Conservation (phyloP, 2,888 invertebrate species). For the Drosophila gaucha region DNA sequence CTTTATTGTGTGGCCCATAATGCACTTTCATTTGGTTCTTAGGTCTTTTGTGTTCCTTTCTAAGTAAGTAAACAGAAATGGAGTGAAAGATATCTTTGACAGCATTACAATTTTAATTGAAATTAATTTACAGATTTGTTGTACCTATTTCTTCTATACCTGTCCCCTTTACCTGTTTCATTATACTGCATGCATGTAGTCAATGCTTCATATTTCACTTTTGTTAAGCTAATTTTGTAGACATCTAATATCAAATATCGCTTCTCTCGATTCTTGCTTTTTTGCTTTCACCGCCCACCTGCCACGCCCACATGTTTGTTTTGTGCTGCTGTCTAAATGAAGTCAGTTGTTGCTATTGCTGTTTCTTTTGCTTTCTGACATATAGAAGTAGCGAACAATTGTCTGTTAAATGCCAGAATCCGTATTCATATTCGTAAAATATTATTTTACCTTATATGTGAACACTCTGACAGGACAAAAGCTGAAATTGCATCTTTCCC, state of each 20-base stretch:
- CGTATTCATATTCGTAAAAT: slow-evolving; percentile 19
- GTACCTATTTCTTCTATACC: neutral
- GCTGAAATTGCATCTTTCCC: slow-evolving; percentile 19
- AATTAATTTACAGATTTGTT: neutral
- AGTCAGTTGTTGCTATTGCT: slow-evolving; percentile 2
- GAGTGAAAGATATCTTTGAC: neutral
- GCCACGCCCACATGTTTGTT: slow-evolving; percentile 8
- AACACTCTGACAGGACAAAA: slow-evolving; percentile 30
- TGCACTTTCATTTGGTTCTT: slow-evolving; percentile 12
- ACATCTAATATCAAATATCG: slow-evolving; percentile 3
- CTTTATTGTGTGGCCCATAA: neutral
- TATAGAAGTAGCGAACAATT: slow-evolving; percentile 14
- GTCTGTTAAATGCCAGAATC: slow-evolving; percentile 30
- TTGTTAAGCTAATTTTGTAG: neutral
- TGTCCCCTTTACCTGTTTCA: neutral
- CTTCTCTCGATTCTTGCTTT: neutral
- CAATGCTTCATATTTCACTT: neutral
- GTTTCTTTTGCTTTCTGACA: neutral
- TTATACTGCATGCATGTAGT: neutral
- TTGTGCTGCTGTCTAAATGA: slow-evolving; percentile 10
- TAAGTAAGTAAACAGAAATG: neutral
- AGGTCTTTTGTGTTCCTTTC: neutral
- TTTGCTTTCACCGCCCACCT: neutral
- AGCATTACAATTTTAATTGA: neutral
- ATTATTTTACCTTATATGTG: slow-evolving; percentile 18